These are phyloP conservation scores for Ennomos fuscantarius DNA, from an alignment of 2,888 invertebrate species.

Conservation along the genomic window DNA sequence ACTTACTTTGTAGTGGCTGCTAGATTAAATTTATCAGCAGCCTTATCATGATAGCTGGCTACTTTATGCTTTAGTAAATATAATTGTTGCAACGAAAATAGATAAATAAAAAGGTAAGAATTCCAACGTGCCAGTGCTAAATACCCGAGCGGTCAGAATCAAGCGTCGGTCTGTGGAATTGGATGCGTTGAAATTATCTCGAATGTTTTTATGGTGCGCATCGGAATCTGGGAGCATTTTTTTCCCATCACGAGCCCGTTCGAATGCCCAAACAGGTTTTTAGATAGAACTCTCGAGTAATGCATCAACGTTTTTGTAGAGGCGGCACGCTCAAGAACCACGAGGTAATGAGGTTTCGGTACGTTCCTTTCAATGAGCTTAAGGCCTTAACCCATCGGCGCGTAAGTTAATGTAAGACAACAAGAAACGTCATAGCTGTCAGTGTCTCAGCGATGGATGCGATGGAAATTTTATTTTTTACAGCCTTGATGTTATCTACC, in stretches of 20 bases:
- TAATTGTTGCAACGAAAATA: slow-evolving; percentile 35
- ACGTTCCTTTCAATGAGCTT: slow-evolving; percentile 68
- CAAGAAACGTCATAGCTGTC: slow-evolving; percentile 13
- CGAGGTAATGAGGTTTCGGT: slow-evolving; percentile 75
- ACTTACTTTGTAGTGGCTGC: slow-evolving; percentile 5
- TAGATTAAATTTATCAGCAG: slow-evolving; percentile 15
- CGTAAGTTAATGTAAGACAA: slow-evolving; percentile 8
- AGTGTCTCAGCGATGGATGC: slow-evolving; percentile 6
- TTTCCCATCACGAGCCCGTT: slow-evolving; percentile 77
- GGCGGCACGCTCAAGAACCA: slow-evolving; percentile 77
- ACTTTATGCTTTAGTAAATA: slow-evolving; percentile 9
- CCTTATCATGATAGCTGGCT: slow-evolving; percentile 21
- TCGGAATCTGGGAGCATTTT: slow-evolving; percentile 80
- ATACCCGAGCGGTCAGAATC: slow-evolving; percentile 67
- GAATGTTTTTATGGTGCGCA: slow-evolving; percentile 82
- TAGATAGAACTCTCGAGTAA: slow-evolving; percentile 81
- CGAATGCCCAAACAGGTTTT: slow-evolving; percentile 82
- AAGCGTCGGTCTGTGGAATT: slow-evolving; percentile 60
- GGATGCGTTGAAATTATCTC: slow-evolving; percentile 80
- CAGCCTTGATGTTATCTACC: too few relatives aligned
- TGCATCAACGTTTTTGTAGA: slow-evolving; percentile 83
- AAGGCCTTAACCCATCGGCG: slow-evolving; percentile 19
- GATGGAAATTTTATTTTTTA: slow-evolving; percentile 3
- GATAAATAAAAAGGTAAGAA: slow-evolving; percentile 46
- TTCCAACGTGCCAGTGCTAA: slow-evolving; percentile 65